Percentiles rank a stretch among this genome's conserved stretches.
Evolutionary conservation across 2,113 vertebrate species (phyloP).

Genomic region (Reinhardtius hippoglossoides): DNA sequence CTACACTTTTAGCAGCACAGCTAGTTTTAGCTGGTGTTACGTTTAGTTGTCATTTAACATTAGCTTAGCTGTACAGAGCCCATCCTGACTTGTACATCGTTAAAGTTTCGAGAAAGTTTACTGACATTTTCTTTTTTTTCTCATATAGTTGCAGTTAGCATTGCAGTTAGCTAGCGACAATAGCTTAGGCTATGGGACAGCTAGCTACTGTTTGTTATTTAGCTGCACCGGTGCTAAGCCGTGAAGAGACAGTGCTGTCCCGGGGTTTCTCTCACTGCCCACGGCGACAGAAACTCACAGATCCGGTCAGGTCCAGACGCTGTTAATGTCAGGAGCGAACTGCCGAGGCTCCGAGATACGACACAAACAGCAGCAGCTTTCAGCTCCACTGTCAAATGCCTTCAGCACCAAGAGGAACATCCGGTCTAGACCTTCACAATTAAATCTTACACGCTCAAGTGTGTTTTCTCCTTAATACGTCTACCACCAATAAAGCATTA

Average conservation of each 20-base stretch:
- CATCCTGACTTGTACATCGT: not conserved
- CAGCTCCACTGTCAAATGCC: not conserved
- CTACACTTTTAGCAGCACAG: not conserved
- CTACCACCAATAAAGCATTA: too few relatives aligned
- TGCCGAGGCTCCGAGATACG: not conserved
- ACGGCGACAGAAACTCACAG: slow-evolving; percentile 48
- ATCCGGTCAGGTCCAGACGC: not conserved
- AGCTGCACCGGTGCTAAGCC: not conserved
- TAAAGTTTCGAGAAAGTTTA: not conserved
- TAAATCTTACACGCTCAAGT: not conserved
- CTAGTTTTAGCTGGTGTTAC: slow-evolving; percentile 32
- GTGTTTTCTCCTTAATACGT: too few relatives aligned
- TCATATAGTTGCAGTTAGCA: not conserved
- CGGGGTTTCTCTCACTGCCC: not conserved
- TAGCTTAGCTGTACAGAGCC: rapidly evolving
- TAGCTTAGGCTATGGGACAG: slow-evolving; percentile 25
- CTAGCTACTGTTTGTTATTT: slow-evolving; percentile 35
- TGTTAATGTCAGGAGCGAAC: not conserved
- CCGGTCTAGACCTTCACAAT: slow-evolving; percentile 53
- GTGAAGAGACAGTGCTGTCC: not conserved
- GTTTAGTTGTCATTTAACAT: not conserved
- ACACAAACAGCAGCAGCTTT: not conserved
- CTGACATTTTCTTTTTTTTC: not conserved
- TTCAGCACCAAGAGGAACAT: not conserved
- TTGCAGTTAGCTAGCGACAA: slow-evolving; percentile 7